Base-by-base conservation (phyloP, 1,140 invertebrate species). In the Potamilus streckersoni region DNA sequence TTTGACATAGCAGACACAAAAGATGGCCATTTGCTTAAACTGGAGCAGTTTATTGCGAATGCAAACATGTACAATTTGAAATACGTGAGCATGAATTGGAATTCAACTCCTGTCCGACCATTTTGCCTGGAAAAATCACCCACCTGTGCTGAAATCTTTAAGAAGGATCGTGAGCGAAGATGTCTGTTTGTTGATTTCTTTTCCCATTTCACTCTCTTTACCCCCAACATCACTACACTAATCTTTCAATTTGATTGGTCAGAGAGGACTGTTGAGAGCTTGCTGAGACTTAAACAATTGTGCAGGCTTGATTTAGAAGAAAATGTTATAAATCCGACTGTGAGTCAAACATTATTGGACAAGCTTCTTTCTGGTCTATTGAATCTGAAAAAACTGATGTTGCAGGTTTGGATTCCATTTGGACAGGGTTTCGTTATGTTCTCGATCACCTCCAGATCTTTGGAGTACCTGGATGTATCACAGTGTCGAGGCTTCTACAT, bases 171-270 rank as follows among this genome's bases (percentile, higher is more conserved):
- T 17, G 74, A 79, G 5, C 76, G 87, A 3, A 84, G 85, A 68
- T 78, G 87, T 61, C 71, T 80, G 23, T 89, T 88, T 82, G 81
- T 83, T 4, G 71, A 81, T 20, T 83, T 88, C 69, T 89, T 89
- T 79, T 84, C 86, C 14, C 55, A 78, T 15, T 87, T 89, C 73
- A 84, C 84, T 4, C 71, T 68, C 17, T 59, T 84, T 49, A 80
- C 84, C 15, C 75, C 86, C 14, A 84, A 83, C 58, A 56, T 89
- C 2, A 79, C 76, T 20, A 85, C 86, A 20, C 78, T 89, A 15
- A 79, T 87, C 16, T 65, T 89, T 74, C 88, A 87, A 13, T 89
- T 89, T 82, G 87, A 89, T 76, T 89, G 88, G 88, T 83, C 84
- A 27, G 81, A 83, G 23, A 80, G 68, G 17, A 84, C 83, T 68